Base-by-base conservation (phyloP, 2,888 invertebrate genomes). In the Ochlodes sylvanus region DNA sequence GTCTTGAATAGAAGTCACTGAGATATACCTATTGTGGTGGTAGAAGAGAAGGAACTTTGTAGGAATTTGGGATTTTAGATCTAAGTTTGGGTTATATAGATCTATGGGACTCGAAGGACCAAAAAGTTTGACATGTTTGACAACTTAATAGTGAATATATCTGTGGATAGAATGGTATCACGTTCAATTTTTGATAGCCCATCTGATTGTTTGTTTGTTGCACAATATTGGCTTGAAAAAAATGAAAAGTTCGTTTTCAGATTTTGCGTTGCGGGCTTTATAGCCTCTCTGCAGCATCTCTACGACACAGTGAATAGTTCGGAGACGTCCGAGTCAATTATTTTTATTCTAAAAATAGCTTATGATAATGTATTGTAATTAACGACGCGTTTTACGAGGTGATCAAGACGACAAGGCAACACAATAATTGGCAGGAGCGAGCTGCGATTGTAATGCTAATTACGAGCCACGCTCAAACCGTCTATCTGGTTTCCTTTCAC, bases 401-500 rank as follows among this genome's bases (percentile, higher is more conserved):
- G 63, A 64, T 34, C 42, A 66, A 15, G 52, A 47, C 54, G 21
- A 21, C 52, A 14, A 21, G 14, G 21, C 21, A 27, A 52, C 44
- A 61, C 60, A 61, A 47, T 54, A 41, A 66, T 66, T 60, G 41
- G 60, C 66, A 56, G 44, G 55, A 63, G 63, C 44, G 9, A 60
- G 7, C 55, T 47, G 44, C 61, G 56, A 67, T 62, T 68, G 62
- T 62, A 47, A 68, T 62, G 67, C 62, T 68, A 62, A 68, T 68
- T 55, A 60, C 32, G 7, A 56, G 54, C n/a, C 9, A 27, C 52
- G 52, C 41, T 42, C 61, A 34, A 34, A 54, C 54, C 17, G 63
- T 64, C 69, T 67, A 52, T 62, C 63, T 58, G 69, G 64, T 71
- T 70, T 65, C 69, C 69, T 71, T 73, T 70, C 70, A 71, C 69